These are phyloP conservation scores for Sphaerodactylus townsendi DNA, from an alignment of 2,113 vertebrate genomes.

Conservation along the genomic window DNA sequence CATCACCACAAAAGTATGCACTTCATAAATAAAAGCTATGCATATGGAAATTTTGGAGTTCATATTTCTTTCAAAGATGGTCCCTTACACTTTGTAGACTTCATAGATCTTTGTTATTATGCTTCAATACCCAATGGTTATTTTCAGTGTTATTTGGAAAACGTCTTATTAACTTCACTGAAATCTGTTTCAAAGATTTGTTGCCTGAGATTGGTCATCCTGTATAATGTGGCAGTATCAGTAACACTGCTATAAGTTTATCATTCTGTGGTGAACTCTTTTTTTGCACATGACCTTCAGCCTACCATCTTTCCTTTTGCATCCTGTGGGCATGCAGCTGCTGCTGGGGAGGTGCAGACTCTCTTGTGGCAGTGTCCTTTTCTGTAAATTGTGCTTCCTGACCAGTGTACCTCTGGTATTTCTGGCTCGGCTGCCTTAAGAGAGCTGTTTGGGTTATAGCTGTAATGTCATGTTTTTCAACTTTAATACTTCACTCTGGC, in stretches of 20 bases:
- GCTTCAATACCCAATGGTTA: neutral
- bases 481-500: neutral
- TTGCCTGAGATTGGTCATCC: neutral
- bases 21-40: too few relatives aligned
- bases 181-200: neutral
- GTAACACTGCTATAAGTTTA: neutral
- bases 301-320: neutral
- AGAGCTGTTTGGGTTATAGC: neutral
- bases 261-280: neutral
- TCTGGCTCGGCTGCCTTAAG: neutral
- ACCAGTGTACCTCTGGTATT: neutral
- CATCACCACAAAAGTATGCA: too few relatives aligned
- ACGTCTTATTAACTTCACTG: neutral
- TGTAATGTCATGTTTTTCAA: neutral
- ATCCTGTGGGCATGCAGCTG: too few relatives aligned
- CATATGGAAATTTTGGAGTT: too few relatives aligned
- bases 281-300: neutral
- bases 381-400: neutral
- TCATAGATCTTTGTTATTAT: neutral
- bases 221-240: neutral
- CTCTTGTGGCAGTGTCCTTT: neutral
- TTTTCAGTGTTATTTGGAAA: neutral
- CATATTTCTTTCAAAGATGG: neutral
- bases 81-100: neutral
- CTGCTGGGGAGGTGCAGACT: neutral